Base-by-base conservation (phyloP, 1,140 invertebrate genomes). In the Brachionus rotundiformis region DNA sequence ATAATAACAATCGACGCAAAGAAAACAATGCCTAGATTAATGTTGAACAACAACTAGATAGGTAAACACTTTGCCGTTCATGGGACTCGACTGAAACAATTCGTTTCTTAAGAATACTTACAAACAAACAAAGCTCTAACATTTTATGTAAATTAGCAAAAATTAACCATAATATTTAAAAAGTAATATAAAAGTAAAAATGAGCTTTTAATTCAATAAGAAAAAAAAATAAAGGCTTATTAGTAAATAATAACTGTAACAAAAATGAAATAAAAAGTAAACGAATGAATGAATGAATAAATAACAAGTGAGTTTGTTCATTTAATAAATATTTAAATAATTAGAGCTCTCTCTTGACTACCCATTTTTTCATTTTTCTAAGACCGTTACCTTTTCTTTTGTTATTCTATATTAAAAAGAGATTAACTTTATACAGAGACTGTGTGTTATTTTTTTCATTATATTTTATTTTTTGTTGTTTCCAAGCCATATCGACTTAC, bases 291-390 rank as follows among this genome's bases (percentile, higher is more conserved):
- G 31, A 68, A 68, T 68, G 63, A 68, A 68, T 68, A 68, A 68
- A 68, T 68, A 68, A 36, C 63, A 68, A 68, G 63, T 68, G 63
- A 68, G 63, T 68, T 68, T 68, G 63, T 68, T 68, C 63, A 68
- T 68, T 68, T 68, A 33, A 68, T 68, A 68, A 68, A 68, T 68
- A 68, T 68, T 68, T 68, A 68, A 68, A 68, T 68, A 68, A 68
- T 68, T 68, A 68, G 63, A 68, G 11, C 29, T 54, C 16, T 1
- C 36, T 54, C 47, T 54, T 54, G 47, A 54, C 47, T 68, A 68
- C 63, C 63, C 33, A 68, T 68, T 68, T 68, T 33, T 36, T n/a
- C n/a, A n/a, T n/a, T n/a, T n/a, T n/a, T n/a, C n/a, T n/a, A n/a
- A 68, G 19, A 68, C 63, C 63, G 63, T 68, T 68, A 68, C 29